phyloP scores from a whole-genome alignment of 2,113 vertebrate species.

The Cryptotis parvus region DNA sequence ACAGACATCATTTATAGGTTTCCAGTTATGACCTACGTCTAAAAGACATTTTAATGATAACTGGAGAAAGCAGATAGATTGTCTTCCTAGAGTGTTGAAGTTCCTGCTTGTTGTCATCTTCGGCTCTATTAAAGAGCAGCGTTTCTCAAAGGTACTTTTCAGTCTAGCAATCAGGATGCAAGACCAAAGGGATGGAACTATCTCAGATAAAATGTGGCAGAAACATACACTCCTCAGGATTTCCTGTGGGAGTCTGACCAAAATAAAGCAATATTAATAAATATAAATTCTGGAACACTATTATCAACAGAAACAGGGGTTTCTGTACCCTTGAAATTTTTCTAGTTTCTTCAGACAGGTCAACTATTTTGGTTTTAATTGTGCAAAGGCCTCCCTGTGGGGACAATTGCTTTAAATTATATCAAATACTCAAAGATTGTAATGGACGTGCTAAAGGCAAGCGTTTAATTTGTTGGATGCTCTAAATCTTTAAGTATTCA shows the following conservation, averaged over 20 bases:
- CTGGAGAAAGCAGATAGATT: conserved; percentile 91
- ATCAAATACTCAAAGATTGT: conserved; percentile 86
- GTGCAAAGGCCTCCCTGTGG: conserved; percentile 84
- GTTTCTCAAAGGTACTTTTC: conserved; percentile 89
- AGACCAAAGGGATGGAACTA: conserved; percentile 87
- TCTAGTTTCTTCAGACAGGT: conserved; percentile 86
- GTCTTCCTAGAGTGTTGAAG: conserved; percentile 92
- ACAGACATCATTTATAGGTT: conserved; percentile 91
- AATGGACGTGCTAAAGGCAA: conserved; percentile 83
- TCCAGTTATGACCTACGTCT: conserved; percentile 92
- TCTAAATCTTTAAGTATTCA: conserved; percentile 85
- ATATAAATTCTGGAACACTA: conserved; percentile 89
- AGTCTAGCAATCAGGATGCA: conserved; percentile 84
- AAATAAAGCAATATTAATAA: conserved; percentile 91
- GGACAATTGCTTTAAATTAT: conserved; percentile 88
- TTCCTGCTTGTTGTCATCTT: conserved; percentile 91
- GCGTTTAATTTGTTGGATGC: conserved; percentile 82
- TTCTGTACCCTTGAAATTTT: conserved; percentile 85
- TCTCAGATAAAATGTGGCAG: conserved; percentile 90
- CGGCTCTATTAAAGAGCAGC: conserved; percentile 88
- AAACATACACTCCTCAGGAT: conserved; percentile 87
- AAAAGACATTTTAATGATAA: conserved; percentile 94
- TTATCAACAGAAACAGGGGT: conserved; percentile 84
- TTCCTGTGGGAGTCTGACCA: conserved; percentile 90
- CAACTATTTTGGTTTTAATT: conserved; percentile 84